Base-by-base conservation (phyloP, 1,140 invertebrate genomes). In the Drosophila hydei region DNA sequence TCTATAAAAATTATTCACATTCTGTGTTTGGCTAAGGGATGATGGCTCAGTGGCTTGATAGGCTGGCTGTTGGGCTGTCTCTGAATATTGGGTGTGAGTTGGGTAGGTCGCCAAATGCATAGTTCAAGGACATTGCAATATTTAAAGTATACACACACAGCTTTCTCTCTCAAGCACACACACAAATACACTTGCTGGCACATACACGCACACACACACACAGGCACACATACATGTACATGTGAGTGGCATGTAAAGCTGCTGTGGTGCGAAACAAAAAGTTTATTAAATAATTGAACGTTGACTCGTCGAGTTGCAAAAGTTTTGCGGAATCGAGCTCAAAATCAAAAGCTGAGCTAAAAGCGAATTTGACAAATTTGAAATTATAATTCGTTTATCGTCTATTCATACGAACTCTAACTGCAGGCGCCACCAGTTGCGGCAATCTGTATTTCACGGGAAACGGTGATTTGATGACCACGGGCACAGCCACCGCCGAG, bases 71-170 rank as follows among this genome's bases (percentile, higher is more conserved):
- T 63, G 63, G 64, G 71, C 43, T 36, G 62, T 21, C 43, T 14
- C 23, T 6, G 36, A 12, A 8, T 64, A 23, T 43, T 30, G 25
- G 59, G 48, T 23, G 63, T 16, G 40, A 18, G 56, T 38, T 48
- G 12, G 77, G 52, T 47, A 50, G 73, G 67, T 64, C 65, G 75
- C 71, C 75, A 77, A 87, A 81, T 88, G 83, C 75, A 88, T 88
- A 88, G 83, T 88, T 88, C 83, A 88, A 88, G 83, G 83, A 83
- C 83, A 88, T 59, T 88, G 83, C 72, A 83, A 79, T 88, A 88
- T 68, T 89, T 79, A 25, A 70, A 69, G 83, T 77, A 88, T 88
- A 88, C 83, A 88, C 54, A 88, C 83, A 79, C 72, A 71, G 47
- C 54, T 19, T 27, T 48, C 19, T 30, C 55, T 45, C 40, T 12